These are phyloP conservation scores for Trogon melanurus DNA, from an alignment of 2,113 vertebrate species.

Conservation along the genomic window DNA sequence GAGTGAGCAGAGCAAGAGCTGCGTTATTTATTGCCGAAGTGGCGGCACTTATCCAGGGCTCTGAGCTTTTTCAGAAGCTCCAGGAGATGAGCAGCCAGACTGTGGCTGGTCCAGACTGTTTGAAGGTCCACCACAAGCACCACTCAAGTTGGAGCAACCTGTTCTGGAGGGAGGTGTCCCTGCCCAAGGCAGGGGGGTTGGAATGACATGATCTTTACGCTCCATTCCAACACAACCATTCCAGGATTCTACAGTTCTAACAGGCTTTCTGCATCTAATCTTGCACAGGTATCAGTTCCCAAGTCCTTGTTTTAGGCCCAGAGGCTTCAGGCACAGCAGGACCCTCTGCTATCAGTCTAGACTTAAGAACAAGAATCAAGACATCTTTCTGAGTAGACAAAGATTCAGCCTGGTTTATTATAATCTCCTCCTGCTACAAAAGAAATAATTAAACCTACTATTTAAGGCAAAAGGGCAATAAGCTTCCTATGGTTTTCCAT, in stretches of 20 bases:
- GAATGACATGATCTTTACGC: too few species aligned
- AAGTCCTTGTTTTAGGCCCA: background rate
- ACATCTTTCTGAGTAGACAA: background rate
- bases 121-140: background rate
- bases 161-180: too few species aligned
- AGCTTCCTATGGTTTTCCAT: background rate
- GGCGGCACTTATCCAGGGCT: background rate
- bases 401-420: background rate
- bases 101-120: background rate
- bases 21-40: background rate
- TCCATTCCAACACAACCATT: too few species aligned
- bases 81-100: background rate
- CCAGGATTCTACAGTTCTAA: too few species aligned
- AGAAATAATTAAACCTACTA: background rate
- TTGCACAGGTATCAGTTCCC: background rate
- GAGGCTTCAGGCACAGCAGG: background rate
- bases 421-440: background rate
- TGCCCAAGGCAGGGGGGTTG: too few species aligned
- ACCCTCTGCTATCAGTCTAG: background rate
- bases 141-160: too few species aligned
- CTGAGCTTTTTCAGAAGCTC: background rate
- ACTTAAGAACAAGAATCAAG: background rate
- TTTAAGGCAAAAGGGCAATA: background rate
- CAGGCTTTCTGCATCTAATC: background rate
- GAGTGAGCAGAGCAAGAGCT: background rate